Conservation (phyloP, 2,888 invertebrate genomes). For the Watsonalla binaria region DNA sequence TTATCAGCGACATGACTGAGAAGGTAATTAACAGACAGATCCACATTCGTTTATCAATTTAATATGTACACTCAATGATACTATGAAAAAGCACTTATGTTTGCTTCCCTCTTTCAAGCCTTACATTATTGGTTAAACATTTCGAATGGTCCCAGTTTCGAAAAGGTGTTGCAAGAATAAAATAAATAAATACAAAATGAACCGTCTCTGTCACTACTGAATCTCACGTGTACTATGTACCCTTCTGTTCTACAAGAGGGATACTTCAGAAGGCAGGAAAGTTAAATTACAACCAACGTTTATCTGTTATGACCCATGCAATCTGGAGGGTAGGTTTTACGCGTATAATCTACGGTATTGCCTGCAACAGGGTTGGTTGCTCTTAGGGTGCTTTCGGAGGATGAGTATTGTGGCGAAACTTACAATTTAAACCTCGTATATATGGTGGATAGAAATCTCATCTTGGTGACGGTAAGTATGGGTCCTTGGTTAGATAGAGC, state of each 20-base stretch:
- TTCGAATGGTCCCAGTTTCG: too few species aligned
- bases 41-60: too few species aligned
- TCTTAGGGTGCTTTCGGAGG: constrained; percentile 9
- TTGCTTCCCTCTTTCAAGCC: too few species aligned
- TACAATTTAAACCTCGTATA: background rate
- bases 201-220: background rate
- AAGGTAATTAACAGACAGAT: too few species aligned
- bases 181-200: too few species aligned
- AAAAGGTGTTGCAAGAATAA: too few species aligned
- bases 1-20: too few species aligned
- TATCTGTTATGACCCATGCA: constrained; percentile 68
- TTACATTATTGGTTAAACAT: too few species aligned
- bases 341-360: constrained; percentile 47
- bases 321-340: constrained; percentile 46
- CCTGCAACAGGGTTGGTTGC: constrained; percentile 28
- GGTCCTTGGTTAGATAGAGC: too few species aligned
- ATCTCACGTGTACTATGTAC: constrained; percentile 15
- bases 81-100: too few species aligned
- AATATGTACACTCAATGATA: too few species aligned
- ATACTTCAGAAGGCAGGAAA: constrained; percentile 33
- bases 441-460: background rate
- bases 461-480: too few species aligned
- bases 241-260: constrained; percentile 42
- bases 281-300: constrained; percentile 58
- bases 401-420: background rate